Conservation (phyloP, 2,888 invertebrate genomes). For the Pyrrhosoma nymphula region DNA sequence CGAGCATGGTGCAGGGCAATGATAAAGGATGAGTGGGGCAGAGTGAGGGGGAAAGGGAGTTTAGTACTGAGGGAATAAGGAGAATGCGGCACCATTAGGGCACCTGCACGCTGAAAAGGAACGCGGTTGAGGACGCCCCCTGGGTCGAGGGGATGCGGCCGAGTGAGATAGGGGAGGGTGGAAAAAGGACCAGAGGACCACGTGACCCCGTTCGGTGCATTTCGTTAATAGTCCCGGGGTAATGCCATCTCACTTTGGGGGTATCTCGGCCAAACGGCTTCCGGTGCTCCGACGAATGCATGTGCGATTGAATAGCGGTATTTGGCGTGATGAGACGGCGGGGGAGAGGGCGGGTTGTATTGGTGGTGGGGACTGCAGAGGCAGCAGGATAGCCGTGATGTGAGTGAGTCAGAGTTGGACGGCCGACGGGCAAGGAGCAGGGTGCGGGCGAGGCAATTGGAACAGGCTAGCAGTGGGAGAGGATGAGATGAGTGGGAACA, state of each 20-base stretch:
- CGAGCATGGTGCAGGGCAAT: neutral
- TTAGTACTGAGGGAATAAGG: neutral
- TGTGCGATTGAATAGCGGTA: neutral
- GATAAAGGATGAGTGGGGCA: neutral
- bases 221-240: neutral
- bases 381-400: neutral
- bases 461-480: neutral
- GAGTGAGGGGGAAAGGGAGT: neutral
- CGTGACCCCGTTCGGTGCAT: constrained; percentile 17
- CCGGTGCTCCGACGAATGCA: neutral
- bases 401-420: neutral
- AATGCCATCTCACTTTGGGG: neutral
- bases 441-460: neutral
- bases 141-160: neutral
- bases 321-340: neutral
- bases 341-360: neutral
- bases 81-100: neutral
- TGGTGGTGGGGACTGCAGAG: neutral
- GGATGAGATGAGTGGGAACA: neutral
- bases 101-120: neutral
- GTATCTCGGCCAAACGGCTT: neutral
- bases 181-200: neutral
- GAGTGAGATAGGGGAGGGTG: too few species aligned
- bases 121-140: neutral
- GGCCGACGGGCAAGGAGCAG: neutral